These are phyloP conservation scores for Oxyruncus cristatus DNA, from an alignment of 2,113 vertebrate species.

Conservation along the genomic window DNA sequence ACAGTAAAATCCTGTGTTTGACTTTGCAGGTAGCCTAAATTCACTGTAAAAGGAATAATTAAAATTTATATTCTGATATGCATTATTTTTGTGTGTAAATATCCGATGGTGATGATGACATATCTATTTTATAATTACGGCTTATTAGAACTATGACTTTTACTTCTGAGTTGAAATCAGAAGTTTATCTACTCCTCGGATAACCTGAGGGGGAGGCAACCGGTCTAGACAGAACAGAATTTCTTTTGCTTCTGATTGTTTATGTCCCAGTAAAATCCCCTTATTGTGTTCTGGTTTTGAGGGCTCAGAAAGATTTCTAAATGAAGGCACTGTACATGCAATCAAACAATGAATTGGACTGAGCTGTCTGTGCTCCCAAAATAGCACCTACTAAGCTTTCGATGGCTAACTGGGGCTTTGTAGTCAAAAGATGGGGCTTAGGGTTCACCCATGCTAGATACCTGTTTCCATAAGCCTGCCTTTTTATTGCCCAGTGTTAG, in stretches of 20 bases:
- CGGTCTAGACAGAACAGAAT: background rate
- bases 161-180: background rate
- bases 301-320: constrained; percentile 24
- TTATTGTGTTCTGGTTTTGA: background rate
- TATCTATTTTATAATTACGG: background rate
- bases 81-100: background rate
- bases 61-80: background rate
- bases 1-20: background rate
- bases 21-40: background rate
- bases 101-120: background rate
- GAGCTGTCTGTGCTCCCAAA: background rate
- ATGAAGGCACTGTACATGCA: background rate
- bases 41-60: background rate
- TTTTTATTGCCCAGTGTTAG: background rate
- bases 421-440: background rate
- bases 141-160: background rate
- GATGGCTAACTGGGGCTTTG: background rate
- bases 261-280: background rate
- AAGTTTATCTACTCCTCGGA: background rate
- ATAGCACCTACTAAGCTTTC: background rate
- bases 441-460: background rate
- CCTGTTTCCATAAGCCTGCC: background rate
- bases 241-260: background rate
- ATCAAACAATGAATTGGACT: background rate
- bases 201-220: background rate